Evolutionary conservation across 2,888 invertebrate species (phyloP), one percentile per base, ranked within the genome.

Genomic region (Phytoseiulus persimilis): DNA sequence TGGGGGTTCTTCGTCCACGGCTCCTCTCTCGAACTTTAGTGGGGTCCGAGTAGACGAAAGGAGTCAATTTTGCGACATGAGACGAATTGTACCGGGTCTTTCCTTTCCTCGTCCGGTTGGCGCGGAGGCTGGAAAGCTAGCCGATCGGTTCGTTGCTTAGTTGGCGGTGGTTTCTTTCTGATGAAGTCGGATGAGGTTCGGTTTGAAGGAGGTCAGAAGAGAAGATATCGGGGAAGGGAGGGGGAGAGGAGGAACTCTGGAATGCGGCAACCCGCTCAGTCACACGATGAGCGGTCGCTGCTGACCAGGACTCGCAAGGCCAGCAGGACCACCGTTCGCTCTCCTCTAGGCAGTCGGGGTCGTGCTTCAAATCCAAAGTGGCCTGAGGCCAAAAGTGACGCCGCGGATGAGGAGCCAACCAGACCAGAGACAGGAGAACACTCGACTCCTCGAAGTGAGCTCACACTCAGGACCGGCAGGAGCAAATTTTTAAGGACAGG

Each of bases 361-460:
- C 65, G 65, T 65, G 65, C 65, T 65, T 65, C 65, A 65, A 65
- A 65, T 65, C 65, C 65, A 65, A 65, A 65, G 65, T 65, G 65
- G 65, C 65, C 65, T 65, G 65, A 28, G 65, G 65, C 65, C 65
- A 65, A 65, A 65, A 65, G 65, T 65, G 65, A 65, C 65, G 65
- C 5, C 65, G 65, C 65, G 18, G 65, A 65, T 65, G 65, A 65
- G 65, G 18, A 65, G 65, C 65, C 65, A 65, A 65, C 65, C 65
- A 65, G 65, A 14, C 28, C 28, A 23, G 28, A 3, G 65, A 28
- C 65, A 65, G 65, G 65, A 65, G 65, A 28, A 65, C 65, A 65
- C 65, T 65, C 65, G 65, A 65, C 65, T 65, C 65, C 65, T 65
- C 18, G 28, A 18, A 65, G 23, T 65, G 18, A 65, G 65, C 11